Base-by-base conservation (phyloP, 2,888 invertebrate genomes). In the Podabrus alpinus region DNA sequence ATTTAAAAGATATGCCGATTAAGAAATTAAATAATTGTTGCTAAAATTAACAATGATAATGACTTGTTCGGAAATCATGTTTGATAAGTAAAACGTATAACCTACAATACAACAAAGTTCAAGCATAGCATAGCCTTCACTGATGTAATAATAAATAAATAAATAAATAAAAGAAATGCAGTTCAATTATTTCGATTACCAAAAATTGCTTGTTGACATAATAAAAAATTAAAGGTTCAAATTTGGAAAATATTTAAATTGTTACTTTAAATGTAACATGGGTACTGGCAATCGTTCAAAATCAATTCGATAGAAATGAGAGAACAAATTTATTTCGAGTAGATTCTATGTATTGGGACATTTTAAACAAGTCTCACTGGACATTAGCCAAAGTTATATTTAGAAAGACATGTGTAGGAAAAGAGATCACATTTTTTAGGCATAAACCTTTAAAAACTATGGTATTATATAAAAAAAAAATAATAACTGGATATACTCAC, bases 341-440 rank as follows among this genome's bases (percentile, higher is more conserved):
- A 69, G 73, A 68, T 70, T 69, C 45, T 45, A 45, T 45, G 45
- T 45, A 45, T 45, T 45, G 7, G 72, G 71, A 77, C 72, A 78
- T 59, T 72, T 73, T 69, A 68, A 61, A 67, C 67, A 60, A 72
- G 59, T 25, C 62, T 71, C 73, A 25, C 79, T 83, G 83, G 82
- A 83, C 75, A 73, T 24, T 19, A 29, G 79, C 85, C 85, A 85
- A 83, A 82, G 82, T 81, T 85, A 86, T 84, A 82, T 84, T 81
- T 85, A 85, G 84, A 80, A 79, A 78, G 82, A 83, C 82, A 81
- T 81, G 80, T 82, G 82, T 81, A 81, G 79, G 79, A 80, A 81
- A 82, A 74, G 72, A 72, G 72, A 69, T 69, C 73, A 68, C 15
- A 29, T 70, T 21, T 67, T 77, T 71, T 68, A 66, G 66, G 72